These are phyloP conservation scores for Erebia epiphron DNA, from an alignment of 2,888 invertebrate species.

Conservation along the genomic window DNA sequence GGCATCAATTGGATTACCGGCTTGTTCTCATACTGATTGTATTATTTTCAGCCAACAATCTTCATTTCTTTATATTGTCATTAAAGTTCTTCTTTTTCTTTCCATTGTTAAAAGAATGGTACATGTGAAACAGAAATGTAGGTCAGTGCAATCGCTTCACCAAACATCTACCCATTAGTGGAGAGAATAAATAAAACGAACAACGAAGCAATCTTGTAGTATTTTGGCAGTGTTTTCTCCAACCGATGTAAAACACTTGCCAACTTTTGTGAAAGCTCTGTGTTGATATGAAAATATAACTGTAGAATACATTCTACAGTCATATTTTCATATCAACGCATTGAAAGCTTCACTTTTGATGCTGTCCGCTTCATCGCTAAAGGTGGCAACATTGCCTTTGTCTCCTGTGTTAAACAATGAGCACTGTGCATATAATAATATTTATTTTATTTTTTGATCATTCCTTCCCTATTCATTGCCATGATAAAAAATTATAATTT, in stretches of 20 bases:
- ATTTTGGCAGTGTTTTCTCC: constrained; percentile 31
- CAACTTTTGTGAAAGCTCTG: constrained; percentile 29
- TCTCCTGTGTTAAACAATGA: constrained; percentile 1
- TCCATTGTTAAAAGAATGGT: constrained; percentile 11
- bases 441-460: too few species aligned
- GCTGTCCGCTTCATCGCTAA: background rate
- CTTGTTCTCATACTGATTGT: background rate
- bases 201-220: constrained; percentile 26
- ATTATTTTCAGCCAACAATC: background rate
- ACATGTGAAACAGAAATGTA: constrained; percentile 17
- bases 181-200: constrained; percentile 32
- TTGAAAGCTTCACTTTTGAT: background rate
- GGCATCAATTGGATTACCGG: background rate
- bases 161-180: constrained; percentile 33
- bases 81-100: background rate
- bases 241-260: constrained; percentile 20
- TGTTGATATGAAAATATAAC: constrained; percentile 11
- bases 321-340: constrained; percentile 10
- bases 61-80: background rate
- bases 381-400: background rate
- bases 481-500: too few species aligned
- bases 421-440: background rate
- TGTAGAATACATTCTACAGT: too few species aligned
- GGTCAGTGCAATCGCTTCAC: constrained; percentile 32
- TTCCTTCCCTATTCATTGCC: background rate